These are phyloP conservation scores for Conops quadrifasciatus DNA, from an alignment of 2,888 invertebrate species.

Conservation along the genomic window DNA sequence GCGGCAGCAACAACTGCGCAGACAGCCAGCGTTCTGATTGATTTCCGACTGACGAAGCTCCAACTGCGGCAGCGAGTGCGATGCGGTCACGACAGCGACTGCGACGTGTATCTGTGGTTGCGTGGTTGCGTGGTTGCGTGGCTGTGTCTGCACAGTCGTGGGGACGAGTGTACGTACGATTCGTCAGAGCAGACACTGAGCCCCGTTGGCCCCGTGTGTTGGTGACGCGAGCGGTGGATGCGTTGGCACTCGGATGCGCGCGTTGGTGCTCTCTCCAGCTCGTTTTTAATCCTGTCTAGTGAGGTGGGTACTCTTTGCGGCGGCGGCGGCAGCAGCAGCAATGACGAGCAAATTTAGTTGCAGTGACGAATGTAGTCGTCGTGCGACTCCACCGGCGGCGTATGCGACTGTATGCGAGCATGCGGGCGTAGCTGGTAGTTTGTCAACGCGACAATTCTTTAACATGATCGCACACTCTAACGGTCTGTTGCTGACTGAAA, in stretches of 20 bases:
- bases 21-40: slow-evolving; percentile 30
- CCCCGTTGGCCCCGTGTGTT: slow-evolving; percentile 22
- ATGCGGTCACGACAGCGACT: slow-evolving; percentile 36
- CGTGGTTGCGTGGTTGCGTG: background rate
- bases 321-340: background rate
- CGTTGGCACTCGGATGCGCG: slow-evolving; percentile 25
- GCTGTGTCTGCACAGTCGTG: slow-evolving; percentile 31
- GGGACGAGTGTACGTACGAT: slow-evolving; percentile 26
- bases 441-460: slow-evolving; percentile 38
- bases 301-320: slow-evolving; percentile 2
- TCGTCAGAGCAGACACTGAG: slow-evolving; percentile 15
- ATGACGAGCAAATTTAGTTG: slow-evolving; percentile 20
- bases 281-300: background rate
- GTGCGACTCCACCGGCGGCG: slow-evolving; percentile 17
- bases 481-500: slow-evolving; percentile 59
- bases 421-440: slow-evolving; percentile 15
- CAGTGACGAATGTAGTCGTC: slow-evolving; percentile 8
- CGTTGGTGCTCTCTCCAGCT: slow-evolving; percentile 13
- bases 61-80: slow-evolving; percentile 30
- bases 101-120: slow-evolving; percentile 27
- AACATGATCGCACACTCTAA: slow-evolving; percentile 59
- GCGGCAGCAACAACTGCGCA: slow-evolving; percentile 39
- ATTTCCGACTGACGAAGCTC: slow-evolving; percentile 25
- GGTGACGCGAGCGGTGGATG: slow-evolving; percentile 14
- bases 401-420: slow-evolving; percentile 15